Evolutionary conservation across 1,140 invertebrate species (phyloP), one percentile per base, ranked within the genome.

Genomic region (Chionoecetes opilio): DNA sequence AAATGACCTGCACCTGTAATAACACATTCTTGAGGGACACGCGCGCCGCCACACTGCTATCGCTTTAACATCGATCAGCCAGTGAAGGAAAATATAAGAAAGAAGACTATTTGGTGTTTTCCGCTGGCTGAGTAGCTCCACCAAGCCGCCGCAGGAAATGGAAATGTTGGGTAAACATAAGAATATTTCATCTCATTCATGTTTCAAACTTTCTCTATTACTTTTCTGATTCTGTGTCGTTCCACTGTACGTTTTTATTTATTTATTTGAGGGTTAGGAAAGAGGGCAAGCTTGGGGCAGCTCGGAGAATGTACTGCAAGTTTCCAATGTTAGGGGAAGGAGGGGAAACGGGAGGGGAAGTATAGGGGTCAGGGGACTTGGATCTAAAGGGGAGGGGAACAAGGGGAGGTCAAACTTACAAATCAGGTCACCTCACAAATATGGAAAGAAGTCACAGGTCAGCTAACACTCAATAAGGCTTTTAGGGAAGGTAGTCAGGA

Each of bases 131-230:
- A 75, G 63, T 75, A 75, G 11, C n/a, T 21, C 63, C 63, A 75
- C 26, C 63, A 75, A 75, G n/a, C 63, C n/a, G 63, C 63, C n/a
- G 63, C n/a, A n/a, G 63, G 63, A 75, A n/a, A 75, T 75, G 63
- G 63, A n/a, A 75, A 75, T n/a, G 63, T 75, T 75, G n/a, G 63
- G 63, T 75, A 75, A 75, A 75, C 63, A 75, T 5, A n/a, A n/a
- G 21, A 75, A 75, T 26, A 2, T 75, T 75, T 75, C n/a, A n/a
- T n/a, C 21, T 75, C 63, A 75, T 75, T 75, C 63, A 75, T 75
- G 21, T 75, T n/a, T n/a, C 63, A 75, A n/a, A 75, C 63, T 75
- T 75, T n/a, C 63, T 75, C 63, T 75, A 75, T 75, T 75, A n/a
- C 63, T 75, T 75, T n/a, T 75, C 21, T 75, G 63, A 75, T n/a